Evolutionary conservation across 1,140 invertebrate genomes (phyloP), one percentile per base, ranked within the genome.

Genomic region (Zophobas morio): DNA sequence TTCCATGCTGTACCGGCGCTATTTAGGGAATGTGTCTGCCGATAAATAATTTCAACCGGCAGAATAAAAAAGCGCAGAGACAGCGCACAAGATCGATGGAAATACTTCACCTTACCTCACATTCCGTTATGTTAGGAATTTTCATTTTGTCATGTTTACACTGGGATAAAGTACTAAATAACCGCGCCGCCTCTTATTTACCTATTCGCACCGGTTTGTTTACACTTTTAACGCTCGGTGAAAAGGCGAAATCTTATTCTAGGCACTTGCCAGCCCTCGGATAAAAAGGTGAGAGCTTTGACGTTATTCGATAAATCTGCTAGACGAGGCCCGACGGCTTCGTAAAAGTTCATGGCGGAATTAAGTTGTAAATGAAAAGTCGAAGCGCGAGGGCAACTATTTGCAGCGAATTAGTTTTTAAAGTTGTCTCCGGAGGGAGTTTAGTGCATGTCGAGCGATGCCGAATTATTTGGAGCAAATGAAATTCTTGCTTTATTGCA

Each of bases 81-180:
- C n/a, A 2, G 56, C 36, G 33, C 33, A n/a, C 35, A 6, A 37
- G 35, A 60, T 37, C 56, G 35, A 60, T 60, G 56, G 6, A 53
- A 53, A 53, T 53, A 53, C 56, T 60, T 60, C 35, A 60, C 33
- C 56, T 60, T 60, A 36, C 35, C 56, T 36, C 35, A 36, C 56
- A 36, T 60, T 60, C 56, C 36, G 36, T 60, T 60, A 60, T 60
- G 56, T 37, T 39, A 60, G 56, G 56, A 60, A 60, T 60, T 60
- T 60, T 60, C 56, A 60, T 60, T 60, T 37, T 60, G 56, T 60
- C 35, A 60, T 60, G 56, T 60, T 60, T 60, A 36, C 56, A 60
- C 35, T 33, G 1, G 56, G 56, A 60, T 60, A 37, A 60, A 60
- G 56, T n/a, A 60, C 35, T 60, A 60, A 60, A 60, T 60, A 60